Evolutionary conservation across 2,888 invertebrate species (phyloP), one percentile per base, ranked within the genome.

Genomic region (Lysandra coridon): DNA sequence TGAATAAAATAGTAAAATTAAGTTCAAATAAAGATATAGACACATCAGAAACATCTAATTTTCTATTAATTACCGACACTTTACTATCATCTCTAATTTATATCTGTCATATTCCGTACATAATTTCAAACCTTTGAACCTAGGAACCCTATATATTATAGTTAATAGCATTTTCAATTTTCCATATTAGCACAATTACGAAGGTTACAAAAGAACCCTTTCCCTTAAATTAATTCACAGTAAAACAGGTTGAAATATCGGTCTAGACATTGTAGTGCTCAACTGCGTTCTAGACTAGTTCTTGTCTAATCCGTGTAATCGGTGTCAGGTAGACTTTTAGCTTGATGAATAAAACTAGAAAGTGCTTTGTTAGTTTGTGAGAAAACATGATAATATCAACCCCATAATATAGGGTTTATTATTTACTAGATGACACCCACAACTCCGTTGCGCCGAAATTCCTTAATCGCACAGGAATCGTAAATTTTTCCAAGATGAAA

Each of bases 241-340:
- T 53, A 37, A 73, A 75, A 74, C 80, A 81, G 81, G 74, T 81
- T 89, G 85, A 92, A 86, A 85, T 89, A 91, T 90, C 88, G 85
- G 91, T 91, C 91, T 92, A 92, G 91, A 91, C 49, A 57, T 57
- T 57, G 12, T 57, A 57, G 10, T 49, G 49, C 14, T 17, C 57
- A 12, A 17, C 14, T 3, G 17, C 4, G 57, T 57, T 57, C 57
- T 49, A 49, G 49, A 75, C 49, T 14, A 49, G 44, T 78, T 64
- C 40, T 73, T 49, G 30, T 40, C 33, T 79, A 62, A 74, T 74
- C 73, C 74, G 17, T 37, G 73, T 74, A 30, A 78, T 53, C 33
- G 44, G 23, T 62, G 40, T 53, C 37, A 64, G 44, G n/a, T 69
- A 69, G 62, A 57, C 57, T 69, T 62, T 53, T 23, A 49, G 30